These are phyloP conservation scores for Pomphorhynchus laevis DNA, from an alignment of 1,140 invertebrate species.

Conservation along the genomic window DNA sequence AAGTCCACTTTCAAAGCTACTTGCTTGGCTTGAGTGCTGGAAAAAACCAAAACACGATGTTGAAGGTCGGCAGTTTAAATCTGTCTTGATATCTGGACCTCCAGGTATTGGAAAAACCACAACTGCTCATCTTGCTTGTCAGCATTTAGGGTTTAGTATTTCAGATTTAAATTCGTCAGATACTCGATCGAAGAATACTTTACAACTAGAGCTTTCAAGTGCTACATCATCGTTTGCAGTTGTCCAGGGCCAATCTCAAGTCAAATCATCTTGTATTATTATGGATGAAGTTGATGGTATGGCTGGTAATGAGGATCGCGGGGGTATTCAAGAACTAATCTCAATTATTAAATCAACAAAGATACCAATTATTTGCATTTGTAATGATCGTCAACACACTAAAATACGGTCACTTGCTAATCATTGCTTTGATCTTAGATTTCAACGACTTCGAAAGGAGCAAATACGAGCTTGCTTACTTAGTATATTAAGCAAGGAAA, in stretches of 20 bases:
- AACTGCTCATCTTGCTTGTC: slow-evolving; percentile 20
- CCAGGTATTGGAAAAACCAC: slow-evolving; percentile 28
- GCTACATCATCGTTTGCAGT: not conserved
- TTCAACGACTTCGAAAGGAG: slow-evolving; percentile 42
- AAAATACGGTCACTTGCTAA: slow-evolving; percentile 68
- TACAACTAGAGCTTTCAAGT: not conserved
- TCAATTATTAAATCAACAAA: slow-evolving; percentile 48
- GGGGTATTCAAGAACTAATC: slow-evolving; percentile 64
- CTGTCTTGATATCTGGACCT: slow-evolving; percentile 60
- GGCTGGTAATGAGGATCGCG: slow-evolving; percentile 89
- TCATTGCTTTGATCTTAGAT: slow-evolving; percentile 61
- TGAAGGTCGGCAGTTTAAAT: slow-evolving; percentile 39
- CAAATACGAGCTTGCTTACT: slow-evolving; percentile 28
- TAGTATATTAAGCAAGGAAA: not conserved
- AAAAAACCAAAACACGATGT: slow-evolving; percentile 19
- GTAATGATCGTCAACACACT: slow-evolving; percentile 61
- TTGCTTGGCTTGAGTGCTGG: slow-evolving; percentile 54
- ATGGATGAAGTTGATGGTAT: slow-evolving; percentile 99
- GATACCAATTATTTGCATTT: slow-evolving; percentile 82
- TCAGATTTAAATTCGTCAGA: slow-evolving; percentile 91
- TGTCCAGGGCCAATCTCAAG: not conserved
- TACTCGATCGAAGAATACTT: slow-evolving; percentile 50
- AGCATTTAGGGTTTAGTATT: slow-evolving; percentile 45
- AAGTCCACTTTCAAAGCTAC: slow-evolving; percentile 56
- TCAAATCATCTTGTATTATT: slow-evolving; percentile 18